Conservation (phyloP, 64 coral and sea anemone species). For the Hydrozoanthus tunicans region DNA sequence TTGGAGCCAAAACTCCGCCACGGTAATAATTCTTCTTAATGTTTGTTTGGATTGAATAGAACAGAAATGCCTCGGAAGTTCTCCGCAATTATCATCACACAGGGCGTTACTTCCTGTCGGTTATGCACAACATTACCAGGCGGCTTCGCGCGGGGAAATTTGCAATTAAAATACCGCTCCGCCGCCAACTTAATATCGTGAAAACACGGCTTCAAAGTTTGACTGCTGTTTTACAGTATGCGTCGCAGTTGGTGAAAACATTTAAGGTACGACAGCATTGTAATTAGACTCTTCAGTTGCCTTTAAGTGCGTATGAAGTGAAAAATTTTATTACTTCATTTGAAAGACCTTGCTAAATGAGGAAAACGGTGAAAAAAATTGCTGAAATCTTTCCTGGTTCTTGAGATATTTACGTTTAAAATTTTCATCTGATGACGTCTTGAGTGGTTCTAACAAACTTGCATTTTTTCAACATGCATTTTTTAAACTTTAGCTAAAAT, state of each 20-base stretch:
- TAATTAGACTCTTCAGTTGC: not conserved
- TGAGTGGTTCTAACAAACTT: too few species aligned
- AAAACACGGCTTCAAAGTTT: not conserved
- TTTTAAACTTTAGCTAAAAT: too few species aligned
- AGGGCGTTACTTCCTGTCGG: not conserved
- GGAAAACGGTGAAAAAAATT: too few species aligned
- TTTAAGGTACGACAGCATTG: not conserved
- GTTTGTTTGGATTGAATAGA: not conserved
- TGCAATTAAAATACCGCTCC: not conserved
- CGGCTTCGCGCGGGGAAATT: not conserved
- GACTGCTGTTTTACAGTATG: constrained; percentile 12
- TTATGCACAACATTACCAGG: not conserved
- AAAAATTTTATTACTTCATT: not conserved
- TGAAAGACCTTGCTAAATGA: too few species aligned
- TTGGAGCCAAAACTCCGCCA: too few species aligned
- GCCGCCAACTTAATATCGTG: not conserved
- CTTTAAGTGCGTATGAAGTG: not conserved
- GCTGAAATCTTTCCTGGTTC: too few species aligned
- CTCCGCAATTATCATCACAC: not conserved
- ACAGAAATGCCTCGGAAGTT: not conserved
- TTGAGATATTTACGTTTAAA: too few species aligned
- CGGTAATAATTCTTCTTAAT: not conserved
- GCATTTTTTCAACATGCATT: too few species aligned
- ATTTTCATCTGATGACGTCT: too few species aligned
- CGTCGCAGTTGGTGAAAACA: constrained; percentile 12